These are phyloP conservation scores for Etheostoma spectabile DNA, from an alignment of 2,113 vertebrate genomes.

Conservation along the genomic window DNA sequence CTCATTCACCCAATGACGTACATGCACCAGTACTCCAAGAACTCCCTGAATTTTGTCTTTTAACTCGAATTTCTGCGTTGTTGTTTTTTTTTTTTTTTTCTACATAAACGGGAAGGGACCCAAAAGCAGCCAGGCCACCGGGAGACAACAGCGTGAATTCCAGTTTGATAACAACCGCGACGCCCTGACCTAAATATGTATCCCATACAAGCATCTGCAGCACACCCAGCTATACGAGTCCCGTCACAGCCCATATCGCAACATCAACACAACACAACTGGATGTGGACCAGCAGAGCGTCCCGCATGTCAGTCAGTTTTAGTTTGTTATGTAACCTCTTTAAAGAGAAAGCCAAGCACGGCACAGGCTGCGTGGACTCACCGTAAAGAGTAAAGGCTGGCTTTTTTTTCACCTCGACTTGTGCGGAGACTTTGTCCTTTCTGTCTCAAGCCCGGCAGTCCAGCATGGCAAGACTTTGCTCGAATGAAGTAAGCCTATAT, in stretches of 20 bases:
- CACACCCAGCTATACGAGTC: not conserved
- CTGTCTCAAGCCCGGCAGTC: conserved; percentile 70
- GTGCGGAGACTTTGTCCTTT: conserved; percentile 61
- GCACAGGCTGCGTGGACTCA: conserved; percentile 52
- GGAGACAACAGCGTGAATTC: conserved; percentile 5
- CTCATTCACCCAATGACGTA: conserved; percentile 2
- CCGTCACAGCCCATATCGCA: not conserved
- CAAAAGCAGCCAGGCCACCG: not conserved
- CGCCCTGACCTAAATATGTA: conserved; percentile 76
- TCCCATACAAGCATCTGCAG: conserved; percentile 42
- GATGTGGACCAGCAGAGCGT: not conserved
- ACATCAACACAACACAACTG: not conserved
- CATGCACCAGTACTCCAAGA: not conserved
- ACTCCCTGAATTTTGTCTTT: not conserved
- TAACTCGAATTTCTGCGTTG: not conserved
- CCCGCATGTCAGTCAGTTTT: conserved; percentile 4
- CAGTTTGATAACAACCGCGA: conserved; percentile 33
- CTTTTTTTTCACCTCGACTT: conserved; percentile 22
- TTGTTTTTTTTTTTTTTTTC: not conserved
- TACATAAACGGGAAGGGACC: not conserved
- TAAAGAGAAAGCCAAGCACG: not conserved
- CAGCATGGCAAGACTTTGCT: conserved; percentile 80
- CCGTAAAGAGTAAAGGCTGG: conserved; percentile 53
- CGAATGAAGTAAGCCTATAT: conserved; percentile 47
- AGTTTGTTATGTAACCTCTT: conserved; percentile 39